Conservation (phyloP, 2,113 vertebrate genomes). For the Pterocles gutturalis region DNA sequence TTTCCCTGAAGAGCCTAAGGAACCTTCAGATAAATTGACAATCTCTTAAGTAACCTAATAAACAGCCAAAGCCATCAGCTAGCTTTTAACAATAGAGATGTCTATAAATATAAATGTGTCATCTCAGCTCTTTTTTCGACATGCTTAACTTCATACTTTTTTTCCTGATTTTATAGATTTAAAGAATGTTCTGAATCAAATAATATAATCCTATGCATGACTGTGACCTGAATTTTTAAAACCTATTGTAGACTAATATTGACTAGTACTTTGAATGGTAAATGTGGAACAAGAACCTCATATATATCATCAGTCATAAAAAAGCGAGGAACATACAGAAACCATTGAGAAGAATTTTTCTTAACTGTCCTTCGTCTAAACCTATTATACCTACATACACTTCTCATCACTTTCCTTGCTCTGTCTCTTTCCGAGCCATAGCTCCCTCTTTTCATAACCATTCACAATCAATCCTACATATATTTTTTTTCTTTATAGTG, state of each 20-base stretch:
- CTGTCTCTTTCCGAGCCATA: background rate
- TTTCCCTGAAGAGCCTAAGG: background rate
- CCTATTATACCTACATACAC: background rate
- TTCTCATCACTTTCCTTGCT: background rate
- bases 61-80: background rate
- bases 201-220: background rate
- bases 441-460: background rate
- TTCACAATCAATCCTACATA: background rate
- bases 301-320: background rate
- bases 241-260: background rate
- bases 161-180: background rate
- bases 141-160: background rate
- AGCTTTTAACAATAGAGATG: background rate
- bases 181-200: background rate
- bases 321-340: background rate
- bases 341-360: background rate
- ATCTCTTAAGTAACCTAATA: background rate
- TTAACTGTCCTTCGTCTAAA: background rate
- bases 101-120: background rate
- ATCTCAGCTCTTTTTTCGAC: background rate
- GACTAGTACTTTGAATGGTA: background rate
- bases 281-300: background rate
- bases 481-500: background rate
- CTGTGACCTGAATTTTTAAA: background rate
- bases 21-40: background rate